Evolutionary conservation across 2,113 vertebrate species (phyloP).

Genomic region (Oryzias woworae): DNA sequence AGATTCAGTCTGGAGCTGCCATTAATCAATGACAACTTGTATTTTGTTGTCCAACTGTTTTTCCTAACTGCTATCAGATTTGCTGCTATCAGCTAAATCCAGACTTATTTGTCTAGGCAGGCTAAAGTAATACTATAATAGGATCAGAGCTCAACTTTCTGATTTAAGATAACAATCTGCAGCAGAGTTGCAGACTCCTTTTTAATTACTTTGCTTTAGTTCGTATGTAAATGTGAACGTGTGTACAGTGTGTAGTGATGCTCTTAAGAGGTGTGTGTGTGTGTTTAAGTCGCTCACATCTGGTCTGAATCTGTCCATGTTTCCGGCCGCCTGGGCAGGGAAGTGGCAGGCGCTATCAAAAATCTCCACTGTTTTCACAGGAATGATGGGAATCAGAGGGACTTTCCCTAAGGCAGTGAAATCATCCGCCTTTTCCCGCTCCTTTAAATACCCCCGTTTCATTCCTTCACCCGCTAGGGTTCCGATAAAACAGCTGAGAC

Average conservation of each 20-base stretch:
- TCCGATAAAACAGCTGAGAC: conserved; percentile 75
- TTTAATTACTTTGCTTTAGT: conserved; percentile 14
- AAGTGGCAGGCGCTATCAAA: conserved; percentile 79
- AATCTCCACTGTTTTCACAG: conserved; percentile 77
- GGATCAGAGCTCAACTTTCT: conserved; percentile 57
- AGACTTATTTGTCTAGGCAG: conserved; percentile 48
- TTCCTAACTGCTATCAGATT: conserved; percentile 65
- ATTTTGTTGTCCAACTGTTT: conserved; percentile 52
- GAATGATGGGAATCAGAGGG: conserved; percentile 79
- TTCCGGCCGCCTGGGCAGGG: conserved; percentile 77
- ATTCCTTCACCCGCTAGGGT: conserved; percentile 63
- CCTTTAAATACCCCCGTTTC: conserved; percentile 70
- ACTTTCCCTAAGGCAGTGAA: conserved; percentile 78
- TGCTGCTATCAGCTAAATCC: conserved; percentile 40
- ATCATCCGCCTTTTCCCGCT: conserved; percentile 72
- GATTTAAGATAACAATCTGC: conserved; percentile 53
- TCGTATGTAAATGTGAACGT: conserved; percentile 24
- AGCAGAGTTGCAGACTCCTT: conserved; percentile 52
- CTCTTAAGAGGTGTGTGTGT: conserved; percentile 2
- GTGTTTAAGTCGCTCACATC: conserved; percentile 66
- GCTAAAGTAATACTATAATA: conserved; percentile 64
- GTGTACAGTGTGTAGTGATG: conserved; percentile 18
- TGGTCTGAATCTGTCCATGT: conserved; percentile 77
- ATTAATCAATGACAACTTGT: conserved; percentile 65
- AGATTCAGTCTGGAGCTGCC: conserved; percentile 52